Percentiles rank a stretch among this genome's conserved stretches.
Evolutionary conservation across 2,888 invertebrate species (phyloP).

Genomic region (Amphipoea lucens): DNA sequence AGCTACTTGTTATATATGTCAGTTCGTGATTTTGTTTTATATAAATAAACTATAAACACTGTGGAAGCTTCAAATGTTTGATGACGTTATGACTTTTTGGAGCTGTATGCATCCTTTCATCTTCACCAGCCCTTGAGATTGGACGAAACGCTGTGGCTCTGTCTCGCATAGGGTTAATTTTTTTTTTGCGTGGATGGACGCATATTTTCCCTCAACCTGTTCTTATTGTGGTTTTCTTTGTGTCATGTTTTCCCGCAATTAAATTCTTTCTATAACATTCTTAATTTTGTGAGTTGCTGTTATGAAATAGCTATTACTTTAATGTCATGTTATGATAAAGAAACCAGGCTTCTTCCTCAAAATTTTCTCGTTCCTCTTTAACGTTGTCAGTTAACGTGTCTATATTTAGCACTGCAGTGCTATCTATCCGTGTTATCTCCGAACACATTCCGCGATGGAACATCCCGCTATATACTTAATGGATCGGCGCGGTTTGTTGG

Average conservation of each 20-base stretch:
- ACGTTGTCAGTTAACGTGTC: conserved; percentile 10
- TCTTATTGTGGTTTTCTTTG: background rate
- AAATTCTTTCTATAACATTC: background rate
- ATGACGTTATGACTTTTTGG: too few relatives aligned
- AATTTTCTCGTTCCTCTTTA: conserved; percentile 2
- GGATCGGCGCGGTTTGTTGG: conserved; percentile 57
- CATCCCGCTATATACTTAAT: conserved; percentile 50
- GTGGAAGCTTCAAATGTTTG: background rate
- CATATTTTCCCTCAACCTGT: background rate
- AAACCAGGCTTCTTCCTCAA: background rate
- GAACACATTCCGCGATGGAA: conserved; percentile 43
- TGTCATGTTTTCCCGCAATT: background rate
- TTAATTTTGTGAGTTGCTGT: background rate
- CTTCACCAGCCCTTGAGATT: background rate
- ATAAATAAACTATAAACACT: background rate
- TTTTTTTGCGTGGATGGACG: background rate
- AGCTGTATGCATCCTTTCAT: background rate
- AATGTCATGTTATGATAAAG: background rate
- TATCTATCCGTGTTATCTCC: conserved; percentile 49
- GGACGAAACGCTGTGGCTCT: background rate
- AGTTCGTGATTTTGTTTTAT: background rate
- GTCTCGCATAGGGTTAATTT: background rate
- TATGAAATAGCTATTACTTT: background rate
- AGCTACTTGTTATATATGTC: background rate
- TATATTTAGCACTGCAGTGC: conserved; percentile 42